phyloP scores from a whole-genome alignment of 2,888 invertebrate genomes.

The Heteropelma amictum region DNA sequence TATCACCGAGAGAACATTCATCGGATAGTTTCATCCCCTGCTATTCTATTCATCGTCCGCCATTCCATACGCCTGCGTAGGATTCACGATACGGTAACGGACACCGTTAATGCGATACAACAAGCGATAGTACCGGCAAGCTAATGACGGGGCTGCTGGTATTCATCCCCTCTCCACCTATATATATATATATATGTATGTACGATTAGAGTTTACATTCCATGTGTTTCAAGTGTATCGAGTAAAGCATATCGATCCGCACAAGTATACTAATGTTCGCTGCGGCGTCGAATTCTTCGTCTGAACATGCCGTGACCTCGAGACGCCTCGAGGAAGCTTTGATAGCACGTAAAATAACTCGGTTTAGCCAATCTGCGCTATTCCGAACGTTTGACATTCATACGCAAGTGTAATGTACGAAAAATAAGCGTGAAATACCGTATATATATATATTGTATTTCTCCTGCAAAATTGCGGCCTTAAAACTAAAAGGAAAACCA shows the following conservation, averaged over 20 bases:
- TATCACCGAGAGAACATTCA: not conserved
- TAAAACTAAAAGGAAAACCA: no score
- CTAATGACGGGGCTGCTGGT: slow-evolving; percentile 61
- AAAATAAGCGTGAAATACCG: no score
- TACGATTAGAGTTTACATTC: slow-evolving; percentile 12
- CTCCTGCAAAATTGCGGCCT: not conserved
- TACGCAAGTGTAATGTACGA: no score
- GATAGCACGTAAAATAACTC: slow-evolving; percentile 2
- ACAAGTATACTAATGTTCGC: slow-evolving; percentile 8
- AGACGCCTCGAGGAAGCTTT: slow-evolving; percentile 1
- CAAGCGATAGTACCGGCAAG: slow-evolving; percentile 60
- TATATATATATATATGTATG: not conserved
- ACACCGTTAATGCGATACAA: slow-evolving; percentile 67
- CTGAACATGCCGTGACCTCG: slow-evolving; percentile 12
- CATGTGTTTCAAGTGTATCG: slow-evolving; percentile 38
- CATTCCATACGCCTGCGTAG: slow-evolving; percentile 52
- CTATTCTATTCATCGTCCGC: not conserved
- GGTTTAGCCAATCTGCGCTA: not conserved
- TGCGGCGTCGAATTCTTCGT: not conserved
- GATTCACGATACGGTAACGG: slow-evolving; percentile 62
- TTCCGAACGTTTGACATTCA: not conserved
- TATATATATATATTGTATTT: no score
- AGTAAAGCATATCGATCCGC: slow-evolving; percentile 34
- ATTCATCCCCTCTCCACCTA: slow-evolving; percentile 6
- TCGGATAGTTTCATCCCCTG: not conserved